Percentiles rank a stretch among this genome's conserved stretches.
Evolutionary conservation across 2,888 invertebrate species (phyloP).

Genomic region (Cephus pygmeus): DNA sequence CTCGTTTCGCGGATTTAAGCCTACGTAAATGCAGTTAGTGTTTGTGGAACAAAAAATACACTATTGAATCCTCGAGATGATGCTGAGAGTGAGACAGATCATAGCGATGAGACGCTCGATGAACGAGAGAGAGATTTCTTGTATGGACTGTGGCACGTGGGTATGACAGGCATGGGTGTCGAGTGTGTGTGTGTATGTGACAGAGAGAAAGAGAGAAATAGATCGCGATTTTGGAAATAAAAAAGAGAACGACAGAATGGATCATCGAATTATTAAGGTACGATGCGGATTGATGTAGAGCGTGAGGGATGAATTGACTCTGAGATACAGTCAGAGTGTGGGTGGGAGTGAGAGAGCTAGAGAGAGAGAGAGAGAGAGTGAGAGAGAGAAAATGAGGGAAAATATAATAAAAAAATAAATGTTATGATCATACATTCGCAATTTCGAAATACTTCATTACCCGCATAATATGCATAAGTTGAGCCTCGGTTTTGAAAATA

Average conservation of each 20-base stretch:
- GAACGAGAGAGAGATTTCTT: constrained; percentile 4
- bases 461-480: constrained; percentile 36
- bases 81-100: constrained; percentile 38
- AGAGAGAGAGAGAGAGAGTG: not conserved
- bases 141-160: too few species aligned
- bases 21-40: constrained; percentile 30
- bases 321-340: constrained; percentile 1
- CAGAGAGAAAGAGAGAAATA: constrained; percentile 16
- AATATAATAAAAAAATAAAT: constrained; percentile 52
- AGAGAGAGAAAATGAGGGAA: constrained; percentile 10
- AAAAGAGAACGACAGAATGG: too few species aligned
- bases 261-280: too few species aligned
- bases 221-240: too few species aligned
- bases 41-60: constrained; percentile 35
- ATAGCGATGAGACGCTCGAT: constrained; percentile 11
- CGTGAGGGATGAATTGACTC: too few species aligned
- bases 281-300: too few species aligned
- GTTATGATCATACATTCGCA: constrained; percentile 38
- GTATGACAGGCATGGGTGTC: constrained; percentile 18
- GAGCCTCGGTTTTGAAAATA: constrained; percentile 20
- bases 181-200: constrained; percentile 10
- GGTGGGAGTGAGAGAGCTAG: constrained; percentile 2
- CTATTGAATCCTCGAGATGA: constrained; percentile 60
- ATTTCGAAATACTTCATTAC: constrained; percentile 37
- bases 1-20: constrained; percentile 61